A percentile compares a stretch with the other conserved stretches of the same genome.
Conservation (phyloP, 2,113 vertebrate species). For the Neolamprologus falcicula region DNA sequence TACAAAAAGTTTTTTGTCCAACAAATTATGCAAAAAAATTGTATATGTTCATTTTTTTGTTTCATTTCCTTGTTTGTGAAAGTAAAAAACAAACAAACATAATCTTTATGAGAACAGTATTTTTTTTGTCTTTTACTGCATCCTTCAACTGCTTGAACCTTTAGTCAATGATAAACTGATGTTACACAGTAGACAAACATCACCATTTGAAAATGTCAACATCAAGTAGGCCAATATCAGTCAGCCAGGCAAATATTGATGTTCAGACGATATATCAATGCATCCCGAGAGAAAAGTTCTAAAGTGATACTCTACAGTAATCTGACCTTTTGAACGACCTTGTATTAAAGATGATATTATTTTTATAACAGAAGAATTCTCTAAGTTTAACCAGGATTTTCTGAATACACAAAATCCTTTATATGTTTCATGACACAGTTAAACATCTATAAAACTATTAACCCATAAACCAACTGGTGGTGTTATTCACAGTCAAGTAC, state of each 20-base stretch:
- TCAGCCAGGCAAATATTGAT: background rate
- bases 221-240: background rate
- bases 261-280: background rate
- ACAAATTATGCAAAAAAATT: background rate
- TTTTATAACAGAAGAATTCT: background rate
- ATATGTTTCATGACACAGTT: background rate
- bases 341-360: background rate
- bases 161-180: background rate
- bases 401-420: background rate
- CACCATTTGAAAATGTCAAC: background rate
- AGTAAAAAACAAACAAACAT: background rate
- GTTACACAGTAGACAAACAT: background rate
- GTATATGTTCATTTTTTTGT: background rate
- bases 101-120: background rate
- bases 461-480: background rate
- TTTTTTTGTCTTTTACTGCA: background rate
- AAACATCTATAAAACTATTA: background rate
- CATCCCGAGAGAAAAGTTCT: background rate
- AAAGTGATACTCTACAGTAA: background rate
- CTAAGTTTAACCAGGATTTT: background rate
- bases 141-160: background rate
- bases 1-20: background rate
- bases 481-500: background rate
- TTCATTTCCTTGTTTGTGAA: background rate
- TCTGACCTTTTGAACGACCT: background rate